Base-by-base conservation (phyloP, 2,797 vertebrate genomes). In the Girardinus metallicus region DNA sequence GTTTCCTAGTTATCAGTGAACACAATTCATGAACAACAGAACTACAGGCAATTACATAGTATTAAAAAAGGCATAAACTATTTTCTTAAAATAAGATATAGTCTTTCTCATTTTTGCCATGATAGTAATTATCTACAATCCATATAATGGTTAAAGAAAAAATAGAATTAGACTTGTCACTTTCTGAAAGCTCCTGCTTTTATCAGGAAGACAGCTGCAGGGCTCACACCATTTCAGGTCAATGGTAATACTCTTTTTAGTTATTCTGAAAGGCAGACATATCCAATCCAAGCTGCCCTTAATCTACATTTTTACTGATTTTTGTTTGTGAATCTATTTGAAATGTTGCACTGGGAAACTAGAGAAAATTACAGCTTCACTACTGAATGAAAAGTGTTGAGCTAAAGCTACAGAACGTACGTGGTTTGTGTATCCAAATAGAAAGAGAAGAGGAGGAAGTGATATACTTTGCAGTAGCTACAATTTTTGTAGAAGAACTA, bases 381-480 rank as follows among this genome's bases (percentile, higher is more conserved):
- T 57, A 80, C 18, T 55, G 49, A 60, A 73, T 74, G 39, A 53
- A 34, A 46, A 85, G 80, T 73, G n/a, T n/a, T 75, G 21, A 62
- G 75, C 47, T 76, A 47, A 23, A 72, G 53, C 36, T 68, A 47
- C n/a, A 11, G 55, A 76, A 47, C 72, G 43, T 39, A 23, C 46
- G 43, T 68, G 49, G 75, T 46, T 49, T 76, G 62, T 31, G 47
- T 75, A 60, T 43, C 72, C 44, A 60, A 62, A 18, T 31, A 72
- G 64, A 74, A 68, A 46, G 29, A n/a, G 36, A 39, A 74, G 68
- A 76, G 80, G 10, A 18, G 23, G 12, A 15, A 53, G 39, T 39
- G 21, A 70, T 43, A 36, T 68, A 77, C 51, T n/a, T 23, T 76
- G 39, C 43, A 62, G 12, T 18, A 5, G 26, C 23, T 29, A 29